phyloP scores from a whole-genome alignment of 2,113 vertebrate genomes.

The Mus spicilegus region DNA sequence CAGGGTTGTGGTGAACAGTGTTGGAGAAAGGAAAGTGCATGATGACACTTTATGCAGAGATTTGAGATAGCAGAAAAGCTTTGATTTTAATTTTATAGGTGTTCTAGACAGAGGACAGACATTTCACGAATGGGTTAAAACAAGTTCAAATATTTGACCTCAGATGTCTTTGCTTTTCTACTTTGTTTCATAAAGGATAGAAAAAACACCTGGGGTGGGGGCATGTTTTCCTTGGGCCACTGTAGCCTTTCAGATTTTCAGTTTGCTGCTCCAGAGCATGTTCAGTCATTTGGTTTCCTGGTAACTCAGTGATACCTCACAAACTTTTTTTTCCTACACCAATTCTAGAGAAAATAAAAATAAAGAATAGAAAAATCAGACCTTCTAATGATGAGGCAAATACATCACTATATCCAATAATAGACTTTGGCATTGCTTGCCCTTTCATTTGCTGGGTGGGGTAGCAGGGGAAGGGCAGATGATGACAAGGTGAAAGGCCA shows the following conservation, averaged over 20 bases:
- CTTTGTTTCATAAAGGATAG: neutral
- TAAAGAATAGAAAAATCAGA: neutral
- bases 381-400: constrained; percentile 47
- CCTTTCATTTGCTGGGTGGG: neutral
- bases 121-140: neutral
- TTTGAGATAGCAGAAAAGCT: neutral
- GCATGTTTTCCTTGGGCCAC: neutral
- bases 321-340: neutral
- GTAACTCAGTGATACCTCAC: neutral
- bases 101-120: neutral
- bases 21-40: neutral
- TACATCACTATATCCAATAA: neutral
- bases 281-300: neutral
- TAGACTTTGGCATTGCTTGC: neutral
- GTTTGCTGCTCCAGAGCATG: accelerated
- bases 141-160: neutral
- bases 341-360: constrained; percentile 8
- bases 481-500: neutral
- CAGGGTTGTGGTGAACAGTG: neutral
- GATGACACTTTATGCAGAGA: neutral
- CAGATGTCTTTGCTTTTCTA: neutral
- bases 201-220: neutral
- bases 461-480: neutral
- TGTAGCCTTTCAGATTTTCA: neutral
- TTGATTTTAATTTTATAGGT: neutral